Conservation (phyloP, 2,113 vertebrate species). For the Prolemur simus region DNA sequence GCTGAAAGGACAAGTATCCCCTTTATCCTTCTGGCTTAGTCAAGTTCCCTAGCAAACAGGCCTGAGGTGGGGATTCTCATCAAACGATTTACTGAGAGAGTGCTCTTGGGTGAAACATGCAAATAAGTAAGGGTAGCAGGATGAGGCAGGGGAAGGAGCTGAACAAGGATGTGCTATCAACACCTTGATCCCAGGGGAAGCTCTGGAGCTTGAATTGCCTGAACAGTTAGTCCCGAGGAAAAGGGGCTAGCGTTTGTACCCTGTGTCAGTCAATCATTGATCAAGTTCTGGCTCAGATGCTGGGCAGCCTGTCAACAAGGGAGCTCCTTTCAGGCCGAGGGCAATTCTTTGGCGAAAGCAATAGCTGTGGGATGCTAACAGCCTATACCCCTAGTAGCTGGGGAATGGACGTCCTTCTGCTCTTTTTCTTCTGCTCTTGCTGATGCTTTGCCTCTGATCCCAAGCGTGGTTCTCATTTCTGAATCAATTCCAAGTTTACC, state of each 20-base stretch:
- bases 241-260: not conserved
- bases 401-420: not conserved
- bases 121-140: not conserved
- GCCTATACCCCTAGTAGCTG: not conserved
- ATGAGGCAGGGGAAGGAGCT: not conserved
- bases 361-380: not conserved
- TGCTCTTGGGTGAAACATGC: not conserved
- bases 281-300: not conserved
- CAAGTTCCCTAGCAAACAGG: not conserved
- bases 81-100: not conserved
- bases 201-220: accelerated
- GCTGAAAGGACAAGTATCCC: not conserved
- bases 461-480: not conserved
- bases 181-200: accelerated
- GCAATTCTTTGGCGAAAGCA: not conserved
- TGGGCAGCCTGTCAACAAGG: not conserved
- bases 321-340: not conserved
- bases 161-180: not conserved
- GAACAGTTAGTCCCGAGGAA: not conserved
- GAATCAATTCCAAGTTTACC: not conserved
- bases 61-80: not conserved
- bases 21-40: not conserved
- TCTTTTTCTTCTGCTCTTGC: not conserved
- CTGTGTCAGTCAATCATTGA: not conserved
- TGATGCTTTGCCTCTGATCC: not conserved